Evolutionary conservation across 2,888 invertebrate genomes (phyloP).

Genomic region (Dione juno): DNA sequence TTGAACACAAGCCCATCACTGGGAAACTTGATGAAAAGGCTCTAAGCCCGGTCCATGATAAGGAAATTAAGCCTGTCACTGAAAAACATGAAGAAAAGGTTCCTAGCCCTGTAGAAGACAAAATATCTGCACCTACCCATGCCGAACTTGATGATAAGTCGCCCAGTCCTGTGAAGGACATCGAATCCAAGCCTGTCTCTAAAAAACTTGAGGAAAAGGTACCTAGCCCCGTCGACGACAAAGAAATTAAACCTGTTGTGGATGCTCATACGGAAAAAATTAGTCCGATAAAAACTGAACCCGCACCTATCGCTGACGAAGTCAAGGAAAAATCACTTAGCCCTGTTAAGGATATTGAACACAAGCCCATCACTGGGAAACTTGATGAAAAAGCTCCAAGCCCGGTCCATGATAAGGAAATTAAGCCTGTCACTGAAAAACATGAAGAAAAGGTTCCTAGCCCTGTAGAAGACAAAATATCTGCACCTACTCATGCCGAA

Average conservation of each 20-base stretch:
- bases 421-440: too few relatives aligned
- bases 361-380: too few relatives aligned
- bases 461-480: too few relatives aligned
- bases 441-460: too few relatives aligned
- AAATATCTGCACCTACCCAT: not conserved
- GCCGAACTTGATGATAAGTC: conserved; percentile 24
- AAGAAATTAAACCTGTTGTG: conserved; percentile 24
- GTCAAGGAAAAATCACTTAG: too few relatives aligned
- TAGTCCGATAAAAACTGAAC: too few relatives aligned
- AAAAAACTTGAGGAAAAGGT: conserved; percentile 29
- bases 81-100: conserved; percentile 29
- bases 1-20: not conserved
- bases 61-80: not conserved
- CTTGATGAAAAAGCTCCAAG: too few relatives aligned
- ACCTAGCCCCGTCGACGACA: conserved; percentile 33
- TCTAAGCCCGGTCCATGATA: conserved; percentile 24
- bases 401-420: too few relatives aligned
- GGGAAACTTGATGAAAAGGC: conserved; percentile 32
- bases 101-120: not conserved
- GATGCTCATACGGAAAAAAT: too few relatives aligned
- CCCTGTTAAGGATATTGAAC: too few relatives aligned
- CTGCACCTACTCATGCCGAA: too few relatives aligned
- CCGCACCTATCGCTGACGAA: too few relatives aligned
- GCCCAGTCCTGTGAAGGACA: conserved; percentile 31
- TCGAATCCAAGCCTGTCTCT: conserved; percentile 37